These are phyloP conservation scores for Yoshiicerus persimilis DNA, from an alignment of 1,140 invertebrate genomes.

Conservation along the genomic window DNA sequence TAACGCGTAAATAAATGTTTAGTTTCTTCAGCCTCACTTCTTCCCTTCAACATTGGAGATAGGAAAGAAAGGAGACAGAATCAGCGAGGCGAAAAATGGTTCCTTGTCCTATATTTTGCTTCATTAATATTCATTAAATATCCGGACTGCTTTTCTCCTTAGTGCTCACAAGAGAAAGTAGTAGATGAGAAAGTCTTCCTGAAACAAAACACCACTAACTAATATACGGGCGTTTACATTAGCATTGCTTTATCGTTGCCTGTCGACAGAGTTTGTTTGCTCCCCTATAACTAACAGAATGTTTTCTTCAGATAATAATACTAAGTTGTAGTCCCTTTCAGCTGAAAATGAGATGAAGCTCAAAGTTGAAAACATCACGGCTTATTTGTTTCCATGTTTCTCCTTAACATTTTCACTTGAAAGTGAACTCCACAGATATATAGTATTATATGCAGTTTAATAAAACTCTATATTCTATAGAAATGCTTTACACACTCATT, in stretches of 20 bases:
- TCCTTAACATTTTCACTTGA: background rate
- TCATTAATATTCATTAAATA: constrained; percentile 24
- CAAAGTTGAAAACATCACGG: background rate
- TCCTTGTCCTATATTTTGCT: constrained; percentile 20
- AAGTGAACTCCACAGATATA: background rate
- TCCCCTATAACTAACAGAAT: background rate
- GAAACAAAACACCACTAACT: constrained; percentile 20
- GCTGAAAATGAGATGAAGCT: background rate
- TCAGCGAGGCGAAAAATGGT: constrained; percentile 12
- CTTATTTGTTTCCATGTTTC: background rate
- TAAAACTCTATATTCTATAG: background rate
- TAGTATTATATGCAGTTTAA: background rate
- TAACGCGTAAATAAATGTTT: constrained; percentile 9
- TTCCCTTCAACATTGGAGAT: background rate
- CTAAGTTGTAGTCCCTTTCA: background rate
- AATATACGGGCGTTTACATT: constrained; percentile 1
- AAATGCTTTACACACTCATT: no score
- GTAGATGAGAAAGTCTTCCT: background rate
- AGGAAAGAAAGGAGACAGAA: background rate
- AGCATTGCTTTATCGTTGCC: constrained; percentile 8
- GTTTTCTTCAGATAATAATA: background rate
- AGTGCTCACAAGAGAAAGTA: background rate
- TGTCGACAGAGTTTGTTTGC: background rate
- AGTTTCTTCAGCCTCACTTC: background rate
- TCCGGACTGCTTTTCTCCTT: background rate